Percentiles rank a stretch among this genome's conserved stretches.
Evolutionary conservation across 2,888 invertebrate genomes (phyloP).

Genomic region (Orchesella flavescens): DNA sequence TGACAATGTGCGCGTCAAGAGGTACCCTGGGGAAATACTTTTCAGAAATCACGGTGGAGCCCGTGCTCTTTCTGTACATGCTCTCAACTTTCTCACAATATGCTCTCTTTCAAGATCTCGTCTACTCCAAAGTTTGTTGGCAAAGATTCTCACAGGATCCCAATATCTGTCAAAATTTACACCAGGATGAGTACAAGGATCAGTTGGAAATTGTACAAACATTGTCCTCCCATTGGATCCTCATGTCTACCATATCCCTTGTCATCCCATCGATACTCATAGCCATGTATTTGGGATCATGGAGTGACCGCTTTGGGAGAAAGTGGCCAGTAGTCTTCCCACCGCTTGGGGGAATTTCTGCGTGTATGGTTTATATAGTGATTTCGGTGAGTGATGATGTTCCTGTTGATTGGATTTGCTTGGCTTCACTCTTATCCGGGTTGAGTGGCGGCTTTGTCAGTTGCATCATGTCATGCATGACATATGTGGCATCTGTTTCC

Average conservation of each 20-base stretch:
- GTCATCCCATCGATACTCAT: constrained; percentile 73
- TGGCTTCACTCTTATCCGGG: constrained; percentile 74
- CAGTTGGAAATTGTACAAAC: constrained; percentile 72
- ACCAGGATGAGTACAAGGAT: constrained; percentile 65
- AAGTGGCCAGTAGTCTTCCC: constrained; percentile 75
- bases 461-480: constrained; percentile 74
- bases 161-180: constrained; percentile 69
- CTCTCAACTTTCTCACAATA: constrained; percentile 74
- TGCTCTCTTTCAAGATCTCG: constrained; percentile 74
- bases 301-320: constrained; percentile 74
- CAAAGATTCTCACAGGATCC: constrained; percentile 62
- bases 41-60: constrained; percentile 74
- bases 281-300: constrained; percentile 72
- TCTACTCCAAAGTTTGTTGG: constrained; percentile 74
- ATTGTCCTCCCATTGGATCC: constrained; percentile 73
- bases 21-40: constrained; percentile 30
- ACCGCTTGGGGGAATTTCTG: constrained; percentile 74
- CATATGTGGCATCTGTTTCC: constrained; percentile 74
- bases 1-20: constrained; percentile 33
- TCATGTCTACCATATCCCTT: constrained; percentile 73
- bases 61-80: constrained; percentile 75
- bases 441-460: constrained; percentile 75
- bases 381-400: constrained; percentile 73
- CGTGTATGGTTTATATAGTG: constrained; percentile 73
- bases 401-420: constrained; percentile 73